Percentiles rank a stretch among this genome's conserved stretches.
Evolutionary conservation across 1,140 invertebrate species (phyloP).

Genomic region (Zaprionus tsacasi): DNA sequence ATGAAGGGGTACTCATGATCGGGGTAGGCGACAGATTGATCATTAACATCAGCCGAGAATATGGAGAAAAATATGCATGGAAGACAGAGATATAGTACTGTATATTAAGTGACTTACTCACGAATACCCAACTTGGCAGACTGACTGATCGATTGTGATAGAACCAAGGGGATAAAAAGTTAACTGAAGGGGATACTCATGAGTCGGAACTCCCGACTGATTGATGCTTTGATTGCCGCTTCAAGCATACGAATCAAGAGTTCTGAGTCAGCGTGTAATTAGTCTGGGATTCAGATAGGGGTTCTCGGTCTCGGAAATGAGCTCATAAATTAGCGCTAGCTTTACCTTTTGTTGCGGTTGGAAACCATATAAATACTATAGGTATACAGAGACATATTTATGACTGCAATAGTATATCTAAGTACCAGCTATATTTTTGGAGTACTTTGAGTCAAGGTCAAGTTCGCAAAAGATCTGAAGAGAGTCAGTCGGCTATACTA

Average conservation of each 20-base stretch:
- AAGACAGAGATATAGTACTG: not conserved
- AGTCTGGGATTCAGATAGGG: slow-evolving; percentile 56
- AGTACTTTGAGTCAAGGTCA: slow-evolving; percentile 61
- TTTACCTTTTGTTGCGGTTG: slow-evolving; percentile 59
- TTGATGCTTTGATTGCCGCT: slow-evolving; percentile 65
- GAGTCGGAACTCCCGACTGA: slow-evolving; percentile 45
- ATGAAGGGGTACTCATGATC: slow-evolving; percentile 1
- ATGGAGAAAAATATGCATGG: not conserved
- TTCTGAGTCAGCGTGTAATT: slow-evolving; percentile 70
- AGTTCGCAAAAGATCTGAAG: slow-evolving; percentile 10
- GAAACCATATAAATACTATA: slow-evolving; percentile 16
- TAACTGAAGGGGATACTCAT: slow-evolving; percentile 31
- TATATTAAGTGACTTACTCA: slow-evolving; percentile 22
- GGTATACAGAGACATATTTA: slow-evolving; percentile 8
- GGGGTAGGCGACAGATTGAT: slow-evolving; percentile 21
- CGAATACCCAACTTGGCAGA: slow-evolving; percentile 35
- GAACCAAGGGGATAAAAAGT: slow-evolving; percentile 2
- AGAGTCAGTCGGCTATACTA: slow-evolving; percentile 1
- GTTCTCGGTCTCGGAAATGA: slow-evolving; percentile 62
- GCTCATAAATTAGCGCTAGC: slow-evolving; percentile 69
- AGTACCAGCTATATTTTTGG: slow-evolving; percentile 16
- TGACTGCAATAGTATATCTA: slow-evolving; percentile 40
- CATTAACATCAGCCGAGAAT: slow-evolving; percentile 28
- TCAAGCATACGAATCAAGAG: slow-evolving; percentile 39
- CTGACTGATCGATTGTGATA: slow-evolving; percentile 51